Base-by-base conservation (phyloP, 2,797 vertebrate species). In the Sebastes hubbsi region DNA sequence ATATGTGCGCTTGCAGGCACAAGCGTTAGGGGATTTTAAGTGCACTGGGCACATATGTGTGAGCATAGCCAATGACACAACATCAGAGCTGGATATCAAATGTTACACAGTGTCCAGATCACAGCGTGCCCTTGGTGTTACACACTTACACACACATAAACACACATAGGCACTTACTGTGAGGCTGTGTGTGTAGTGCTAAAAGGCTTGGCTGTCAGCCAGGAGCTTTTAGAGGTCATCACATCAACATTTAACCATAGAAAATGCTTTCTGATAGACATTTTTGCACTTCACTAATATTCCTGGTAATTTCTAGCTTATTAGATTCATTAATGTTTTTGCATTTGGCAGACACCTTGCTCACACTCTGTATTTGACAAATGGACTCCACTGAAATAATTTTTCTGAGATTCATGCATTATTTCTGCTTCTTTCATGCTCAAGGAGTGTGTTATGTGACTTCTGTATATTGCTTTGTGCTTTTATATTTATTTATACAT, bases 181-280 rank as follows among this genome's bases (percentile, higher is more conserved):
- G 22, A 75, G 36, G 55, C 7, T 78, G 69, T 61, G 65, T 49
- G 61, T 73, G 42, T 34, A 5, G 75, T 58, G 75, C 75, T 87
- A 83, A 88, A 88, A 87, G 66, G 75, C 73, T 83, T 29, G 20
- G 27, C 72, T 86, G 60, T 80, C 62, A 81, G 55, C 62, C 20
- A 1, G 34, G 38, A 69, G 81, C 84, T 81, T 85, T 87, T 56
- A 82, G 56, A 82, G 65, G 70, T 85, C 71, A 79, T 72, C 69
- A 58, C 25, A 14, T 72, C 34, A 52, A 52, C 83, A 34, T 77
- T 75, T 71, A 77, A 63, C 58, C 30, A n/a, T 32, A 24, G 34
- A 20, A 74, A 75, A 69, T 55, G 46, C 36, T 82, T 42, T 78
- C 25, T 71, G 20, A 89, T 32, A 68, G 52, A 78, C 46, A 59